These are phyloP conservation scores for Umimayanthus kanabou DNA, from an alignment of 92 coral and sea anemone species.

Conservation along the genomic window DNA sequence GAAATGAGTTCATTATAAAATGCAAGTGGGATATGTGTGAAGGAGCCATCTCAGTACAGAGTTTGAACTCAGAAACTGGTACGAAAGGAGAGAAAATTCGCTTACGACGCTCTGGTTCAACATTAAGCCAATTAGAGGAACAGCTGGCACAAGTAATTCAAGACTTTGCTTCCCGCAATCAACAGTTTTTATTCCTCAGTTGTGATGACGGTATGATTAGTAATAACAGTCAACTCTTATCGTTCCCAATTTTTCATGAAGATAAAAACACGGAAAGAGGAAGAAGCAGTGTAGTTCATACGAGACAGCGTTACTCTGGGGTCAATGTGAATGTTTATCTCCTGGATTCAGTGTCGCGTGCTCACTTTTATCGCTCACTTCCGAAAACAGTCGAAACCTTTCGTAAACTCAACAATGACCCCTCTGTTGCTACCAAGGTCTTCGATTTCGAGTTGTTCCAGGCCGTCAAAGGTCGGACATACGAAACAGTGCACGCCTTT, in stretches of 20 bases:
- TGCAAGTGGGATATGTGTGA: not conserved
- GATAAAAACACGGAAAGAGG: not conserved
- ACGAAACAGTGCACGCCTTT: slow-evolving; percentile 40
- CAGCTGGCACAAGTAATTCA: not conserved
- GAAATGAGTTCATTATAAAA: slow-evolving; percentile 1
- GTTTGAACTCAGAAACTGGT: slow-evolving; percentile 12
- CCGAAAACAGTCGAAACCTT: slow-evolving; percentile 39
- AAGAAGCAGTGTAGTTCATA: not conserved
- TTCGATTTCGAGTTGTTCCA: slow-evolving; percentile 43
- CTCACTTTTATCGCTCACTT: slow-evolving; percentile 50
- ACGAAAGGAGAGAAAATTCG: not conserved
- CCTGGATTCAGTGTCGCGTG: slow-evolving; percentile 40
- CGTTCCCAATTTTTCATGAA: slow-evolving; percentile 3
- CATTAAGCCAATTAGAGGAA: not conserved
- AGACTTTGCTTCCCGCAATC: not conserved
- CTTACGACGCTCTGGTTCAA: not conserved
- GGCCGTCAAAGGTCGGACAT: slow-evolving; percentile 41
- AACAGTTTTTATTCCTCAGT: slow-evolving; percentile 2
- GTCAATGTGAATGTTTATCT: slow-evolving; percentile 35
- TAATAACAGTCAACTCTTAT: not conserved
- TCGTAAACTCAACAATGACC: slow-evolving; percentile 2
- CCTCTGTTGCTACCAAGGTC: slow-evolving; percentile 11
- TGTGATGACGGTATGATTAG: not conserved
- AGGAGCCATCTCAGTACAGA: not conserved
- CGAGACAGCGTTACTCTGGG: not conserved